Evolutionary conservation across 2,888 invertebrate genomes (phyloP).

Genomic region (Aporophyla nigra): DNA sequence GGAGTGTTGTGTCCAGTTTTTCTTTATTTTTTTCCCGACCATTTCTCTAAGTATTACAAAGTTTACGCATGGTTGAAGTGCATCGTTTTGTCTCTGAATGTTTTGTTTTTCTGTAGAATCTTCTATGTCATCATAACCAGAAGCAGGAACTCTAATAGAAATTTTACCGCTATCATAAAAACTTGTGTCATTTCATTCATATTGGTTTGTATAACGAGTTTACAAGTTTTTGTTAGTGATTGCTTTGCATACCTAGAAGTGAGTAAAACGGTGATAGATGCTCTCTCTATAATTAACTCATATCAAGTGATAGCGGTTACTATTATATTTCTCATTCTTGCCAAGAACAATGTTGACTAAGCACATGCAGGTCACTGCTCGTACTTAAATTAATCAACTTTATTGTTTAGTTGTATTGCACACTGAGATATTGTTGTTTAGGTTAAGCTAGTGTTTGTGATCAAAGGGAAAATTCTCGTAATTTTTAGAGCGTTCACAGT

Average conservation of each 20-base stretch:
- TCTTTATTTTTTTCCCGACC: not conserved
- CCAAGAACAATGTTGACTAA: constrained; percentile 32
- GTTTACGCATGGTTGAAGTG: constrained; percentile 75
- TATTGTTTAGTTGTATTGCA: not conserved
- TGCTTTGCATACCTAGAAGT: constrained; percentile 58
- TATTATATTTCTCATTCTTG: constrained; percentile 64
- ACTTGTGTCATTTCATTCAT: constrained; percentile 73
- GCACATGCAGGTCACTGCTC: not conserved
- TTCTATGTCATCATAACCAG: constrained; percentile 73
- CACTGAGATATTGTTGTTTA: not conserved
- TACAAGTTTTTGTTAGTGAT: constrained; percentile 79
- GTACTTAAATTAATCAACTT: not conserved
- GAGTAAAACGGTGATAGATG: not conserved
- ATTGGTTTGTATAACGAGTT: constrained; percentile 71
- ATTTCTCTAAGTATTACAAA: constrained; percentile 62
- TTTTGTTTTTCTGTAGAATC: constrained; percentile 76
- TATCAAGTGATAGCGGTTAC: constrained; percentile 67
- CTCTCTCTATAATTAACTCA: constrained; percentile 65
- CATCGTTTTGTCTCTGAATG: constrained; percentile 73
- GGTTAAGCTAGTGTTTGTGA: not conserved
- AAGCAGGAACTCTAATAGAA: constrained; percentile 32
- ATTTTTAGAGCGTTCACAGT: no score
- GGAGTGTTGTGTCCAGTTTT: constrained; percentile 70
- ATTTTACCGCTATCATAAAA: constrained; percentile 56
- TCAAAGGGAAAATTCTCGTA: no score